Percentiles rank a stretch among this genome's conserved stretches.
Conservation (phyloP, 2,113 vertebrate species). For the Vombatus ursinus region DNA sequence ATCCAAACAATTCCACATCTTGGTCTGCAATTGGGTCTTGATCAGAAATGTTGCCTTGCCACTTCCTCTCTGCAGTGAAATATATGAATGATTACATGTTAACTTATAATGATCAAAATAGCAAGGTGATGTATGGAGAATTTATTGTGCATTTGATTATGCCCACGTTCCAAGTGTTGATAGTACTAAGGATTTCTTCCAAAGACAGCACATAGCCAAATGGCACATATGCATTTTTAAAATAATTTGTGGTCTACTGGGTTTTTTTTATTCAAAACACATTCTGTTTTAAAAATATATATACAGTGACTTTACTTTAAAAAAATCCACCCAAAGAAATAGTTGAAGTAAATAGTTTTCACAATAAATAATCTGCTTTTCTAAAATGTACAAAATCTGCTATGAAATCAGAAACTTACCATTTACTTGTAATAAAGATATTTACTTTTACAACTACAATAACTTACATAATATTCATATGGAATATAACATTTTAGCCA, state of each 20-base stretch:
- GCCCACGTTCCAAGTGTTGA: constrained; percentile 14
- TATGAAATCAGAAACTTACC: constrained; percentile 58
- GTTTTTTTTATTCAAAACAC: constrained; percentile 31
- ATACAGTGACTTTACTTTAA: constrained; percentile 1
- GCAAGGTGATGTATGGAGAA: background rate
- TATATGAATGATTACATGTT: background rate
- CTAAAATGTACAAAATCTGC: constrained; percentile 72
- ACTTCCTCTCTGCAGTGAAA: background rate
- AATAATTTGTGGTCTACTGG: constrained; percentile 41
- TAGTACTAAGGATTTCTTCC: constrained; percentile 21
- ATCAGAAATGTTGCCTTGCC: background rate
- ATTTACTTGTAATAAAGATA: constrained; percentile 55
- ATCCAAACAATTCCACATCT: background rate
- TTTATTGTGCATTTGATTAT: constrained; percentile 55
- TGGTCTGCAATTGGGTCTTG: background rate
- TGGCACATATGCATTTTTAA: background rate
- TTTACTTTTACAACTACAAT: constrained; percentile 71
- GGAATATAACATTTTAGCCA: constrained; percentile 71
- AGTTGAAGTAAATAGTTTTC: constrained; percentile 48
- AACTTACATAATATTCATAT: constrained; percentile 76
- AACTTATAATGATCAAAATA: background rate
- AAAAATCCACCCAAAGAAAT: constrained; percentile 47
- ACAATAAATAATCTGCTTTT: constrained; percentile 82
- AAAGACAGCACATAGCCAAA: constrained; percentile 1
- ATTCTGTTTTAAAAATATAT: constrained; percentile 19